phyloP scores from a whole-genome alignment of 2,888 invertebrate species.

The Galeopsomyia nigrocyanea region DNA sequence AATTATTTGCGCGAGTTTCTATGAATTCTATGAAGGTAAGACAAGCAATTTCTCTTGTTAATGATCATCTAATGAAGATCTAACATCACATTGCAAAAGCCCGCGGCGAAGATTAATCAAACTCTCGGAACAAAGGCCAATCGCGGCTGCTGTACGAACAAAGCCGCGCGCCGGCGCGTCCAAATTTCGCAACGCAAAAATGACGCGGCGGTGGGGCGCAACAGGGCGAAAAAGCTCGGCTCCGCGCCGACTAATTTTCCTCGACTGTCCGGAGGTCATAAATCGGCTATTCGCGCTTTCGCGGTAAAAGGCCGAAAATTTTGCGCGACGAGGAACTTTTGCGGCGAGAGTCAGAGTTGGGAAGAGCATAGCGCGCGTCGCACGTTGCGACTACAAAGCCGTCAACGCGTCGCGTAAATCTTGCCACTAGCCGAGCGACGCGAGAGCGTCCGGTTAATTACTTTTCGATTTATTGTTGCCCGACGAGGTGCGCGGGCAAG shows the following conservation, averaged over 20 bases:
- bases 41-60: no score
- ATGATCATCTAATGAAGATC: no score
- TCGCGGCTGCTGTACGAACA: not conserved
- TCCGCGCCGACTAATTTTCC: constrained; percentile 53
- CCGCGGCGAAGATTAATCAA: constrained; percentile 16
- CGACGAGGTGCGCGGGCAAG: not conserved
- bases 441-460: constrained; percentile 43
- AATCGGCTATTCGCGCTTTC: constrained; percentile 59
- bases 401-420: constrained; percentile 61
- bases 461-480: constrained; percentile 46
- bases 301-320: constrained; percentile 45
- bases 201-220: not conserved
- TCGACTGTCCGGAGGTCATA: constrained; percentile 56
- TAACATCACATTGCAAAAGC: not conserved
- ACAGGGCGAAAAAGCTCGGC: not conserved
- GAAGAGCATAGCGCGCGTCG: constrained; percentile 51
- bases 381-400: constrained; percentile 60
- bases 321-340: constrained; percentile 14
- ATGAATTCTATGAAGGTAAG: no score
- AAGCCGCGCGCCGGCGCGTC: not conserved
- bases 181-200: constrained; percentile 43
- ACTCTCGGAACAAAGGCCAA: no score
- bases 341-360: constrained; percentile 46
- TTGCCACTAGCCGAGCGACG: constrained; percentile 32
- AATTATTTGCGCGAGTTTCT: no score